A percentile compares a stretch with the other conserved stretches of the same genome.
Conservation (phyloP, 2,888 invertebrate species). For the Rotaria socialis region DNA sequence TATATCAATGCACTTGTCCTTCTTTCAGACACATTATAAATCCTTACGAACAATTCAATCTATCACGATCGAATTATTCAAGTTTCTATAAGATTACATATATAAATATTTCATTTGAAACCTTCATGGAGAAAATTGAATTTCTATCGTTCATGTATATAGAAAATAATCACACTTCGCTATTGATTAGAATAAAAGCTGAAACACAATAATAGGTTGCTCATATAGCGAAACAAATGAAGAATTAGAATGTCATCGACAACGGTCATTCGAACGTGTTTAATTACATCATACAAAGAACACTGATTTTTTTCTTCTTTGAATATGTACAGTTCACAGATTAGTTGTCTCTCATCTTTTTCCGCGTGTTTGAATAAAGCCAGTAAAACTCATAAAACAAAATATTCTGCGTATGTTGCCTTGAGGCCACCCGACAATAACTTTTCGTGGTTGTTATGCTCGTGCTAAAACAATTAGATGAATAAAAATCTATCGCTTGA, state of each 20-base stretch:
- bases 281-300: neutral
- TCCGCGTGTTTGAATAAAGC: neutral
- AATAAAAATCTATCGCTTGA: neutral
- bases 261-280: neutral
- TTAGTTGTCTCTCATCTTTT: neutral
- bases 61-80: too few relatives aligned
- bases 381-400: neutral
- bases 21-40: neutral
- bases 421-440: neutral
- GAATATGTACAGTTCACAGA: neutral
- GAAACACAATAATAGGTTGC: neutral
- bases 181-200: neutral
- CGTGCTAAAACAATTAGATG: conserved; percentile 6
- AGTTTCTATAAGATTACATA: too few relatives aligned
- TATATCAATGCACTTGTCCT: neutral
- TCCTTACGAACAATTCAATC: too few relatives aligned
- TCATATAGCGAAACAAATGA: conserved; percentile 13
- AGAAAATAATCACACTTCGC: neutral
- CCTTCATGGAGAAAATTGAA: neutral
- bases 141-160: neutral
- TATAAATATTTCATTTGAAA: neutral
- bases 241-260: neutral
- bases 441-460: neutral
- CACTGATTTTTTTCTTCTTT: neutral
- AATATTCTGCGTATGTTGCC: neutral